Conservation (phyloP, 2,113 vertebrate genomes). For the Ptyas mucosa region DNA sequence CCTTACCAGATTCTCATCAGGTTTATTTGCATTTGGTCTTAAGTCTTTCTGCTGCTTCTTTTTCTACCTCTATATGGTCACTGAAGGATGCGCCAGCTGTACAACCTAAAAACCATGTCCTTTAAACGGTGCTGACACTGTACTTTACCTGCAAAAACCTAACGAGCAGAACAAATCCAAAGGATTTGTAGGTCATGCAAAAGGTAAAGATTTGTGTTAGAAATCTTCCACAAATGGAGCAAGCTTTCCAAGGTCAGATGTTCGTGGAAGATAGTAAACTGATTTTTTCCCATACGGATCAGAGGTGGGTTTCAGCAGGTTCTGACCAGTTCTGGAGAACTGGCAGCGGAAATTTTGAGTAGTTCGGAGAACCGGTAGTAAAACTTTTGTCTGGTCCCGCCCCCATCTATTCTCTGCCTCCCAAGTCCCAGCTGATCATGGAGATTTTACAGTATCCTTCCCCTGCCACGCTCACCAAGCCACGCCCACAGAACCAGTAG, state of each 20-base stretch:
- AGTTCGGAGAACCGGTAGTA: too few species aligned
- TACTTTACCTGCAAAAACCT: conserved; percentile 49
- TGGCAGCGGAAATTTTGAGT: too few species aligned
- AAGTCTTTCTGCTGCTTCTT: conserved; percentile 35
- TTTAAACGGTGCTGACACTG: conserved; percentile 57
- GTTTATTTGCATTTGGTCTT: neutral
- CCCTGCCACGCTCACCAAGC: too few species aligned
- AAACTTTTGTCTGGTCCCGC: too few species aligned
- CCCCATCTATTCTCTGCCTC: too few species aligned
- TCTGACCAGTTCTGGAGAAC: too few species aligned
- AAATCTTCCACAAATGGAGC: conserved; percentile 41
- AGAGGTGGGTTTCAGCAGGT: too few species aligned
- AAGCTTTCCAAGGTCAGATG: conserved; percentile 47
- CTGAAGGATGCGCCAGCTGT: conserved; percentile 19
- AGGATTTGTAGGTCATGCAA: conserved; percentile 29
- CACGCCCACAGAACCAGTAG: too few species aligned
- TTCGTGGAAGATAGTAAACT: conserved; percentile 17
- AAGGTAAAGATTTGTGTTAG: conserved; percentile 44
- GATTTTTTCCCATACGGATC: too few species aligned
- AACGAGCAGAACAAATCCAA: conserved; percentile 56
- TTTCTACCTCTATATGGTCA: conserved; percentile 36
- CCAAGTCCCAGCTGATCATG: too few species aligned
- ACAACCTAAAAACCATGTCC: conserved; percentile 8
- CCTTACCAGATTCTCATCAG: too few species aligned
- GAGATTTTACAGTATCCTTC: too few species aligned